A percentile compares a stretch with the other conserved stretches of the same genome.
Conservation (phyloP, 1,140 invertebrate species). For the Stegodyphus dumicola region DNA sequence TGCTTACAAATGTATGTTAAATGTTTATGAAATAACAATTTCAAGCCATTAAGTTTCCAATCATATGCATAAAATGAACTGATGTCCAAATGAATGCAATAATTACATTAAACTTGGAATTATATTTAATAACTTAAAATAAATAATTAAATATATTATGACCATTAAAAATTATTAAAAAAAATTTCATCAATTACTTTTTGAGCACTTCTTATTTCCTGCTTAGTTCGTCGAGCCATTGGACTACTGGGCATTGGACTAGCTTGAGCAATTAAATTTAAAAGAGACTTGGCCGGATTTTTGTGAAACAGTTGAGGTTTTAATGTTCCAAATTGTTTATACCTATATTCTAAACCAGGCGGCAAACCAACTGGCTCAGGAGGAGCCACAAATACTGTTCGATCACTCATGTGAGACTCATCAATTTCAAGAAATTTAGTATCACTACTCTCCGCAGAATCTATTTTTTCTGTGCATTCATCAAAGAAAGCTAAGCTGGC, state of each 20-base stretch:
- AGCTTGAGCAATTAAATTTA: slow-evolving; percentile 64
- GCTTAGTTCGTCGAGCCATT: slow-evolving; percentile 91
- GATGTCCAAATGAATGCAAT: neutral
- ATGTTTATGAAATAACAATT: no score
- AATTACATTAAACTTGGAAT: neutral
- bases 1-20: no score
- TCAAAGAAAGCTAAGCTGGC: slow-evolving; percentile 95
- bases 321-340: slow-evolving; percentile 71
- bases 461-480: slow-evolving; percentile 88
- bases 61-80: neutral
- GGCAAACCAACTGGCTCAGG: slow-evolving; percentile 77
- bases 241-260: slow-evolving; percentile 79
- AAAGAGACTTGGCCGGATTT: slow-evolving; percentile 60
- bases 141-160: no score
- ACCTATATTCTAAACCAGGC: slow-evolving; percentile 66
- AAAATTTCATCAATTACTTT: slow-evolving; percentile 72
- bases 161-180: neutral
- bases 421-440: slow-evolving; percentile 80
- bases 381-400: slow-evolving; percentile 95
- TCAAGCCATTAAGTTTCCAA: neutral
- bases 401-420: slow-evolving; percentile 81
- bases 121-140: no score
- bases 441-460: slow-evolving; percentile 68
- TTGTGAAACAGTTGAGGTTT: slow-evolving; percentile 73
- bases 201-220: slow-evolving; percentile 92